Percentiles rank a stretch among this genome's conserved stretches.
These are phyloP conservation scores for Dryadula phaetusa DNA, from an alignment of 2,888 invertebrate species.

Conservation along the genomic window DNA sequence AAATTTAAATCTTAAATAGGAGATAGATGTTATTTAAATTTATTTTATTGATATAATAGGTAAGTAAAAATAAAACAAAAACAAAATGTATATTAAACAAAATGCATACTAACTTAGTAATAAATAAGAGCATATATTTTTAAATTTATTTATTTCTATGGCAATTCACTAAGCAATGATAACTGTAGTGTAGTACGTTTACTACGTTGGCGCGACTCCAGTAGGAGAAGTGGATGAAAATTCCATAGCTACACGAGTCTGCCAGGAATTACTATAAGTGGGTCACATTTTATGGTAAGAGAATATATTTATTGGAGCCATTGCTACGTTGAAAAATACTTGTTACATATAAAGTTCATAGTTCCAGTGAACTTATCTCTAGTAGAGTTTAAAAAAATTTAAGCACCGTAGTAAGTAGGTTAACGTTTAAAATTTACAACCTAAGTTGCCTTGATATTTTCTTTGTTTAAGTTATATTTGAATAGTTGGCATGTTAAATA, in stretches of 20 bases:
- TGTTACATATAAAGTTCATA: constrained; percentile 18
- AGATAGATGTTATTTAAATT: too few relatives aligned
- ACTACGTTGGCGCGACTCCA: constrained; percentile 16
- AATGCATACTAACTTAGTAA: background rate
- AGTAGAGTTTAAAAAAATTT: background rate
- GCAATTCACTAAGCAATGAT: background rate
- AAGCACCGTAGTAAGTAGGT: background rate
- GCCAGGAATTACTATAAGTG: constrained; percentile 26
- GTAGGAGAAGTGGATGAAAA: constrained; percentile 30
- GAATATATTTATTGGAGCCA: constrained; percentile 21
- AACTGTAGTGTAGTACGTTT: background rate
- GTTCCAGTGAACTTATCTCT: constrained; percentile 17
- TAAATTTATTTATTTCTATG: background rate
- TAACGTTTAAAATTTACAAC: constrained; percentile 2
- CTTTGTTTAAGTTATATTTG: background rate
- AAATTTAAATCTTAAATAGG: too few relatives aligned
- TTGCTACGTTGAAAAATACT: constrained; percentile 11
- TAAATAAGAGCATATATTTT: background rate
- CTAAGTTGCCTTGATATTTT: background rate
- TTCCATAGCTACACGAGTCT: constrained; percentile 9
- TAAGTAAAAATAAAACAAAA: background rate
- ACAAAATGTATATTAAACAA: too few relatives aligned
- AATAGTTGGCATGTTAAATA: background rate
- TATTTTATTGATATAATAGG: background rate
- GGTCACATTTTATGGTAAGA: constrained; percentile 30